Conservation (phyloP, 2,888 invertebrate species). For the Campopleginae sp. region DNA sequence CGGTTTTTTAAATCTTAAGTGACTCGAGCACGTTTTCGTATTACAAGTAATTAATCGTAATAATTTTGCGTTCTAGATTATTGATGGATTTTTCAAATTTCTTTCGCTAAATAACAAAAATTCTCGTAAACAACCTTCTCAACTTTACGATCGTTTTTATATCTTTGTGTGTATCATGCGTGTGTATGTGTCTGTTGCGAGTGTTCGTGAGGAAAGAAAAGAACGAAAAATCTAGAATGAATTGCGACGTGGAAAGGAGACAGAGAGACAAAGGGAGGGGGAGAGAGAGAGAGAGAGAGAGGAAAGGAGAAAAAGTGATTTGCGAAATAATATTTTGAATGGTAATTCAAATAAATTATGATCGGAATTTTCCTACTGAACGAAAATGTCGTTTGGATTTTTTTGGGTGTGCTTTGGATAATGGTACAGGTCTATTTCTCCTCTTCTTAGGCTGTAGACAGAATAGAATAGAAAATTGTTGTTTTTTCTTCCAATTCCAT, state of each 20-base stretch:
- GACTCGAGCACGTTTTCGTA: constrained; percentile 67
- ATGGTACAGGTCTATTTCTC: constrained; percentile 83
- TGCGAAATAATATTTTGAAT: constrained; percentile 68
- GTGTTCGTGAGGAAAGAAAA: constrained; percentile 1
- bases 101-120: constrained; percentile 41
- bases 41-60: constrained; percentile 54
- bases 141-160: constrained; percentile 24
- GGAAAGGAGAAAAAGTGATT: constrained; percentile 9
- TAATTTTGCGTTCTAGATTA: constrained; percentile 28
- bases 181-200: neutral
- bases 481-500: constrained; percentile 63
- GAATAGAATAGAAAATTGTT: constrained; percentile 82
- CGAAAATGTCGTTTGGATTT: constrained; percentile 70
- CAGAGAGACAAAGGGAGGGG: constrained; percentile 22
- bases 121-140: constrained; percentile 15
- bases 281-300: constrained; percentile 31
- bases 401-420: constrained; percentile 81
- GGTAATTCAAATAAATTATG: constrained; percentile 61
- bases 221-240: constrained; percentile 14
- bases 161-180: neutral
- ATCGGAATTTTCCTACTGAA: constrained; percentile 75
- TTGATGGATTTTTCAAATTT: constrained; percentile 20
- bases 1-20: constrained; percentile 27
- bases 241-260: constrained; percentile 39
- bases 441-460: constrained; percentile 88